Percentiles rank a stretch among this genome's conserved stretches.
phyloP scores from a whole-genome alignment of 2,888 invertebrate species.

The Dynastes hyllus region DNA sequence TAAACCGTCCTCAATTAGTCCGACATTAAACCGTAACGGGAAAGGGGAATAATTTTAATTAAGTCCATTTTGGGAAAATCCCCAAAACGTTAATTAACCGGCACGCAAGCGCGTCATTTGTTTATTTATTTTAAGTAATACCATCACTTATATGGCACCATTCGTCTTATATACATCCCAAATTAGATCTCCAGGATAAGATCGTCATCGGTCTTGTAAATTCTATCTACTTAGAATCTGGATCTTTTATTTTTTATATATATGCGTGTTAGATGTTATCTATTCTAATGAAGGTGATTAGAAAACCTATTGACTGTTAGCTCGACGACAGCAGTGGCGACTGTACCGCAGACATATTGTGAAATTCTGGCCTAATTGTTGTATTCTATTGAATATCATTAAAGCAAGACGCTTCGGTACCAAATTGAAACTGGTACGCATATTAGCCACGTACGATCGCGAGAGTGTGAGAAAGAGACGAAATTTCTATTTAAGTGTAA shows the following conservation, averaged over 20 bases:
- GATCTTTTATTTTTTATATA: conserved; percentile 46
- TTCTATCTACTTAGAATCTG: conserved; percentile 41
- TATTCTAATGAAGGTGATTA: conserved; percentile 54
- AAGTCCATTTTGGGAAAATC: no score
- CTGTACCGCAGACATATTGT: conserved; percentile 34
- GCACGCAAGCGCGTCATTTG: conserved; percentile 46
- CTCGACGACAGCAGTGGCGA: conserved; percentile 43
- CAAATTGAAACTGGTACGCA: neutral
- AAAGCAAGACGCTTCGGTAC: conserved; percentile 6
- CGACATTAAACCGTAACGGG: conserved; percentile 44
- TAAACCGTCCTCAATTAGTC: conserved; percentile 49
- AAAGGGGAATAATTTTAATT: no score
- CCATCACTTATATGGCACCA: conserved; percentile 17
- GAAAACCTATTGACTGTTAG: conserved; percentile 52
- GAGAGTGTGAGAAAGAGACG: conserved; percentile 25
- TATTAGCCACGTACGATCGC: neutral
- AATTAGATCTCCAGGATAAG: conserved; percentile 51
- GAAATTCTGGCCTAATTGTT: conserved; percentile 45
- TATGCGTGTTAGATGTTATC: conserved; percentile 52
- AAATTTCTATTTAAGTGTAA: conserved; percentile 1
- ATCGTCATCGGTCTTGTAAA: conserved; percentile 42
- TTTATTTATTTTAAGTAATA: conserved; percentile 50
- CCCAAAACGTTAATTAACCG: conserved; percentile 51
- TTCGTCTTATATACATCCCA: conserved; percentile 44
- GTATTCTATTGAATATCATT: conserved; percentile 35